These are phyloP conservation scores for Orthosia gracilis DNA, from an alignment of 2,888 invertebrate species.

Conservation along the genomic window DNA sequence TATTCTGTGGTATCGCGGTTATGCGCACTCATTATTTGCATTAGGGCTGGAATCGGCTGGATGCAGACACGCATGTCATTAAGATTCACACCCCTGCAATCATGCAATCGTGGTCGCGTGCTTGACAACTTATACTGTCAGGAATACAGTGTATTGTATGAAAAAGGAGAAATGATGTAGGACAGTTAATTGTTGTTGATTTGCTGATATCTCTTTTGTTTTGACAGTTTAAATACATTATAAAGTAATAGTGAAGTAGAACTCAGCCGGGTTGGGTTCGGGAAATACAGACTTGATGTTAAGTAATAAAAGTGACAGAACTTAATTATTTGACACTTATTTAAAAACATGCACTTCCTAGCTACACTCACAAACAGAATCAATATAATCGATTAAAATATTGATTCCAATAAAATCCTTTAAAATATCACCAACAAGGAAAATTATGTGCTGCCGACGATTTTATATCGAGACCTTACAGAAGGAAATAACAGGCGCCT, in stretches of 20 bases:
- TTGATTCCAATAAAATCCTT: conserved; percentile 34
- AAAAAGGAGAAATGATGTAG: too few species aligned
- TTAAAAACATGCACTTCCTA: neutral
- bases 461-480: conserved; percentile 50
- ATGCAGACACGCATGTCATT: conserved; percentile 9
- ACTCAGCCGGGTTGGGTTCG: too few species aligned
- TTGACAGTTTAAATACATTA: neutral
- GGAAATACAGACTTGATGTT: too few species aligned
- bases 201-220: neutral
- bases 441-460: conserved; percentile 34
- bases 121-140: too few species aligned
- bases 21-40: conserved; percentile 31
- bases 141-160: too few species aligned
- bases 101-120: neutral
- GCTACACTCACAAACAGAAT: neutral
- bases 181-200: neutral
- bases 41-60: neutral
- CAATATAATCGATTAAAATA: conserved; percentile 12
- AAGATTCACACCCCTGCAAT: neutral
- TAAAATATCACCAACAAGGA: conserved; percentile 54
- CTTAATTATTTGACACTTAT: neutral
- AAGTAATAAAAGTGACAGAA: too few species aligned
- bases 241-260: neutral
- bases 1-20: conserved; percentile 3
- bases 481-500: conserved; percentile 56